Percentiles rank a stretch among this genome's conserved stretches.
Conservation (phyloP, 2,888 invertebrate species). For the Pherbina coryleti region DNA sequence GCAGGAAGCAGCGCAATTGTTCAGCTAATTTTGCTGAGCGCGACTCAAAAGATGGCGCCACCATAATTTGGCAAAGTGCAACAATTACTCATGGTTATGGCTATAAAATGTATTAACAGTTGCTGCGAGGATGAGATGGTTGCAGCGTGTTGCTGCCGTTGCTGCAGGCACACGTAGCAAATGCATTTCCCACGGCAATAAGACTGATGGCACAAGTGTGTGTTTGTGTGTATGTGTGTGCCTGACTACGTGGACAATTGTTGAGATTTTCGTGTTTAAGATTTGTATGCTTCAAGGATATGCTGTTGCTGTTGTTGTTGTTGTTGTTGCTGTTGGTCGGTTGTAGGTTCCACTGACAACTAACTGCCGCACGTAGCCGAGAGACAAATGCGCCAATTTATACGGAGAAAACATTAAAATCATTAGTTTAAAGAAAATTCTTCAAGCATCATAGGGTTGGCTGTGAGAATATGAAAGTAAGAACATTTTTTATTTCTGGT, state of each 20-base stretch:
- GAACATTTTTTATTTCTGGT: no score
- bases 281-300: slow-evolving; percentile 5
- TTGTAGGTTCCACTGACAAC: neutral
- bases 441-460: no score
- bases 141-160: neutral
- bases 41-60: neutral
- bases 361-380: slow-evolving; percentile 16
- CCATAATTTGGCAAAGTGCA: slow-evolving; percentile 19
- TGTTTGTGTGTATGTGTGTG: slow-evolving; percentile 29
- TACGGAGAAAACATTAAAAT: slow-evolving; percentile 15
- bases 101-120: no score
- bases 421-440: slow-evolving; percentile 9
- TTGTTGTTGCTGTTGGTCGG: no score
- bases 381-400: slow-evolving; percentile 30
- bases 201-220: neutral
- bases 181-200: neutral
- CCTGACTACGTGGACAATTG: slow-evolving; percentile 40
- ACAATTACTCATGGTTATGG: slow-evolving; percentile 9
- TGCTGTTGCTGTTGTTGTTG: no score
- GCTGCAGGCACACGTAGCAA: neutral
- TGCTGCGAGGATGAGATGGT: neutral
- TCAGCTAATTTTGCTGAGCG: slow-evolving; percentile 1
- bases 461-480: no score
- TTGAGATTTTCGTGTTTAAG: neutral
- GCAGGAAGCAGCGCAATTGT: neutral